Base-by-base conservation (phyloP, 2,888 invertebrate genomes). In the Tetropium fuscum region DNA sequence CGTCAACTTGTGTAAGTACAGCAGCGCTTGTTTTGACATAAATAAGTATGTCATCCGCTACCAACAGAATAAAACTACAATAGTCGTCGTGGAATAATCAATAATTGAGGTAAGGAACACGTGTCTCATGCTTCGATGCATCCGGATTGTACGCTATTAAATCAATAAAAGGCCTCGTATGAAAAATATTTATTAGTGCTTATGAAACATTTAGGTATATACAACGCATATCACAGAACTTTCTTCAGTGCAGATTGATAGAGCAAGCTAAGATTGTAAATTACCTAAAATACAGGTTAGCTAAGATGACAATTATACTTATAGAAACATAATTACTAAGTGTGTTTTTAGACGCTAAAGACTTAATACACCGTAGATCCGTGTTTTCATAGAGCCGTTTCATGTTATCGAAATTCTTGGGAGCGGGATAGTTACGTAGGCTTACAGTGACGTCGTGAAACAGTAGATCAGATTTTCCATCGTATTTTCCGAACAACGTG, bases 401-500 rank as follows among this genome's bases (percentile, higher is more conserved):
- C 78, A 78, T 78, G 13, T 49, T 65, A 57, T 80, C 79, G 3
- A 70, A 72, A 53, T 77, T 74, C 66, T 74, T 78, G 0, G 62
- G 62, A 15, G 58, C 69, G n/a, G 81, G 80, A 1, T 75, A 69
- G 13, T 72, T 72, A 53, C 79, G 64, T 34, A 82, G 65, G 58
- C 68, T 74, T 11, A 71, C 59, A 5, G 87, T 87, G 6, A 82
- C 83, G 71, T 87, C 86, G 60, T 87, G 87, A 72, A 93, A 93
- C 30, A 93, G 80, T 0, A 93, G 81, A 73, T 91, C 84, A 15
- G 81, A 81, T 61, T 84, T 79, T 30, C 86, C 87, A 65, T 92
- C 90, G 70, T 86, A 93, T 0, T 85, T 79, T 0, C 90, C 91
- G 64, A 88, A 93, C 81, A 93, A 83, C 0, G 88, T 86, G 69